A percentile compares a stretch with the other conserved stretches of the same genome.
Evolutionary conservation across 1,140 invertebrate species (phyloP).

Genomic region (Idris sp.): DNA sequence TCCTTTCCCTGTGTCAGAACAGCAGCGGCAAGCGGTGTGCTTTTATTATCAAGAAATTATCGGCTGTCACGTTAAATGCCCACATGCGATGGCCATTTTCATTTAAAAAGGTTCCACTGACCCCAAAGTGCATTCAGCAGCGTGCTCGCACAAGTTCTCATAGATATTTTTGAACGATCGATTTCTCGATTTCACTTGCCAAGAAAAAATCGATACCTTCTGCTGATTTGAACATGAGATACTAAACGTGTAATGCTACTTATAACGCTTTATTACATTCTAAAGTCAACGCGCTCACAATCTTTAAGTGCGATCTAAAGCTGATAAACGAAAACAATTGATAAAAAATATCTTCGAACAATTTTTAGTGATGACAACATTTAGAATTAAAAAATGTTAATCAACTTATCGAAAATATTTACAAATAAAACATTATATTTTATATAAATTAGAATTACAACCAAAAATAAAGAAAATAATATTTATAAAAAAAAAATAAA

Average conservation of each 20-base stretch:
- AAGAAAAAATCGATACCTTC: constrained; percentile 16
- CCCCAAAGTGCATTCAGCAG: constrained; percentile 45
- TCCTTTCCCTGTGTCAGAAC: constrained; percentile 3
- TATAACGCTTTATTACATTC: constrained; percentile 6
- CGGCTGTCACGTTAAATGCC: constrained; percentile 18
- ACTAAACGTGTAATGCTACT: constrained; percentile 6
- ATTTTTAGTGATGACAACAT: too few relatives aligned
- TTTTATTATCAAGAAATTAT: constrained; percentile 31
- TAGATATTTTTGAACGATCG: constrained; percentile 40
- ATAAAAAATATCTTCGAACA: too few relatives aligned
- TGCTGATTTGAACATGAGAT: constrained; percentile 7
- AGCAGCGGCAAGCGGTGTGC: constrained; percentile 3
- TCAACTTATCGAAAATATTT: too few relatives aligned
- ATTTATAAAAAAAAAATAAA: too few relatives aligned
- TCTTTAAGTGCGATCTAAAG: background rate
- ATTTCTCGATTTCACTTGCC: constrained; percentile 50
- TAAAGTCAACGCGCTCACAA: background rate
- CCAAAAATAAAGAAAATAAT: too few relatives aligned
- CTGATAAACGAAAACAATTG: too few relatives aligned
- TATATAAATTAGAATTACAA: too few relatives aligned
- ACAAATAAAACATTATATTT: too few relatives aligned
- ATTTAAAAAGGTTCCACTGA: constrained; percentile 51
- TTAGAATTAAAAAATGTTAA: too few relatives aligned
- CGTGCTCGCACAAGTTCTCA: constrained; percentile 6
- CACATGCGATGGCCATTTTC: constrained; percentile 32